A percentile compares a stretch with the other conserved stretches of the same genome.
phyloP scores from a whole-genome alignment of 2,113 vertebrate species.

The Pelodiscus sinensis region DNA sequence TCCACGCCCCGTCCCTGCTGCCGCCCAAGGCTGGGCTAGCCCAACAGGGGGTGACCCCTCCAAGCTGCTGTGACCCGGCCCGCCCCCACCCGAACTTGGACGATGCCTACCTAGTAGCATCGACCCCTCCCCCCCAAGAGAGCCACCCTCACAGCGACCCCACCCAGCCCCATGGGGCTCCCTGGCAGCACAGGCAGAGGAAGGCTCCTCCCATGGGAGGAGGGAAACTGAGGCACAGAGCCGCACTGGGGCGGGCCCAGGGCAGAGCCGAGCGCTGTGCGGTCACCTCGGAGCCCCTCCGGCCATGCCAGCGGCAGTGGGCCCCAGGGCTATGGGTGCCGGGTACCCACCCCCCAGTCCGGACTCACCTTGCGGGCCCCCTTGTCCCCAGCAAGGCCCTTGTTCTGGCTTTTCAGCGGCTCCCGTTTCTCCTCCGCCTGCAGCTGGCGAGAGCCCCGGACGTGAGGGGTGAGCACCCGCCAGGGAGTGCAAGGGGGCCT shows the following conservation, averaged over 20 bases:
- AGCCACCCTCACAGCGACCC: too few relatives aligned
- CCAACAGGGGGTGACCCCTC: too few relatives aligned
- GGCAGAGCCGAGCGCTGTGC: background rate
- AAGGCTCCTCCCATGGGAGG: background rate
- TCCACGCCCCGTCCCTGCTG: background rate
- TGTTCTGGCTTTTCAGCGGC: background rate
- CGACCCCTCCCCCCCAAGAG: too few relatives aligned
- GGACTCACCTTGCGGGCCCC: background rate
- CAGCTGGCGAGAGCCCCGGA: background rate
- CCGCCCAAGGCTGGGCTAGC: too few relatives aligned
- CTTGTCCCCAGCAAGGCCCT: background rate
- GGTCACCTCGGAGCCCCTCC: background rate
- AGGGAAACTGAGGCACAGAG: background rate
- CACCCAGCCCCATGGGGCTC: too few relatives aligned
- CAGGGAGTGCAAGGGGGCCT: background rate
- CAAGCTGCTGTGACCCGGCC: too few relatives aligned
- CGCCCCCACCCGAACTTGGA: too few relatives aligned
- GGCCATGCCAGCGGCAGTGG: too few relatives aligned
- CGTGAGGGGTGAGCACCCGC: background rate
- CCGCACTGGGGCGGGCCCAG: background rate
- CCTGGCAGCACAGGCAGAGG: background rate
- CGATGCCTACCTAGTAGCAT: too few relatives aligned
- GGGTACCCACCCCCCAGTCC: background rate
- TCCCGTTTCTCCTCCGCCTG: background rate
- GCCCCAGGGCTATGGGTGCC: accelerated